Percentiles rank a stretch among this genome's conserved stretches.
phyloP scores from a whole-genome alignment of 2,113 vertebrate species.

The Triplophysa siluroides region DNA sequence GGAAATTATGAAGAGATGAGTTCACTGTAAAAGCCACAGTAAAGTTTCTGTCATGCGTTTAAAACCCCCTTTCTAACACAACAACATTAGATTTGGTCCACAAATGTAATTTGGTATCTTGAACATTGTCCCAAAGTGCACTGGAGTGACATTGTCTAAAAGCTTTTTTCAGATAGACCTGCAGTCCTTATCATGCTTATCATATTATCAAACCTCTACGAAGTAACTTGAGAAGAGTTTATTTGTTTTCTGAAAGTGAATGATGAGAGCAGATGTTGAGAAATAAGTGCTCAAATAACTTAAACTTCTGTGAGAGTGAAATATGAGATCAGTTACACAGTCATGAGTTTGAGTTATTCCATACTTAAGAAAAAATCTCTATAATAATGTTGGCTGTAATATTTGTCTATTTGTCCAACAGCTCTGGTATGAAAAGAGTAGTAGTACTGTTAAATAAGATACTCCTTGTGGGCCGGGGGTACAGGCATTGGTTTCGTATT shows the following conservation, averaged over 20 bases:
- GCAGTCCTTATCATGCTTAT: neutral
- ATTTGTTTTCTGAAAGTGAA: no score
- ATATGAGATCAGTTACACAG: neutral
- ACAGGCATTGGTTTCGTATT: slow-evolving; percentile 14
- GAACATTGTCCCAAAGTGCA: neutral
- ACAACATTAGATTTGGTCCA: no score
- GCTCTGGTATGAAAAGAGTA: neutral
- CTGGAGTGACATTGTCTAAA: neutral
- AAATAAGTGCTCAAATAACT: neutral
- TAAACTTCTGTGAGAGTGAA: neutral
- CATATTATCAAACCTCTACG: no score
- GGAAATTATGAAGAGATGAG: neutral
- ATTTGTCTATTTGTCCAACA: neutral
- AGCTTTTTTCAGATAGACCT: neutral
- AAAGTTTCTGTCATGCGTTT: neutral
- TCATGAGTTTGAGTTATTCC: neutral
- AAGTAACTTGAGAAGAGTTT: no score
- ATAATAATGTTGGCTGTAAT: no score
- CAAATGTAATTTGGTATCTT: no score
- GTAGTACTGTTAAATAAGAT: neutral
- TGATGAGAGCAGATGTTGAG: neutral
- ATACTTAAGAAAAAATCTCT: neutral
- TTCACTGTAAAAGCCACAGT: neutral
- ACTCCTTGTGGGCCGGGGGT: neutral
- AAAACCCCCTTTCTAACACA: no score